Base-by-base conservation (phyloP, 2,888 invertebrate genomes). In the Diogma glabrata region DNA sequence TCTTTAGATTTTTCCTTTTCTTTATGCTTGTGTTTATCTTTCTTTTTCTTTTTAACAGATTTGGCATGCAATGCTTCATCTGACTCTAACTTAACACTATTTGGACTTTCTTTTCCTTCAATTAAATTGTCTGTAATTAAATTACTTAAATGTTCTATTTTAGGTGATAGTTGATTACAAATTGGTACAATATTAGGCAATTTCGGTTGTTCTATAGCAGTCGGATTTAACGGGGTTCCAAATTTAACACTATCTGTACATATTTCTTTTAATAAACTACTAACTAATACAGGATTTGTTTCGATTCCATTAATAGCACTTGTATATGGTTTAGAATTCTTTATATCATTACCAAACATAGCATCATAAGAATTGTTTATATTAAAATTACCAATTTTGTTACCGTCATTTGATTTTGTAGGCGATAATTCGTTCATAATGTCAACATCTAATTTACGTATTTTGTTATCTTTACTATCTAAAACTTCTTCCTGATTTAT, bases 11-110 rank as follows among this genome's bases (percentile, higher is more conserved):
- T 79, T 60, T 85, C 81, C 67, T 84, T 85, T 63, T 86, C 82
- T 71, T 85, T 86, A 62, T 84, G 84, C 66, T 85, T 86, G 59
- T 85, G 84, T 62, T 85, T 85, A 63, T 84, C 83, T 59, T 80
- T 79, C 65, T 85, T 86, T 67, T 84, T 86, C 60, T 86, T 85
- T 61, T 70, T 70, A 52, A 69, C 70, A 1, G 58, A 53, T 38
- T 61, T 61, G 1, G 54, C 53, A 45, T 52, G 51, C 14, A 43
- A 30, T 48, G 52, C 53, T 14, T 56, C 54, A 14, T 60, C 59
- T 14, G 22, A 24, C 23, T 46, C 46, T 6, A 9, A 6, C 9
- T 7, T 5, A 7, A 7, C 9, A 7, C 6, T 24, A 24, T 24
- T 9, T 7, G 7, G 5, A 7, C 6, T 24, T 24, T 7, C 6